These are phyloP conservation scores for Aelia acuminata DNA, from an alignment of 2,888 invertebrate species.

Conservation along the genomic window DNA sequence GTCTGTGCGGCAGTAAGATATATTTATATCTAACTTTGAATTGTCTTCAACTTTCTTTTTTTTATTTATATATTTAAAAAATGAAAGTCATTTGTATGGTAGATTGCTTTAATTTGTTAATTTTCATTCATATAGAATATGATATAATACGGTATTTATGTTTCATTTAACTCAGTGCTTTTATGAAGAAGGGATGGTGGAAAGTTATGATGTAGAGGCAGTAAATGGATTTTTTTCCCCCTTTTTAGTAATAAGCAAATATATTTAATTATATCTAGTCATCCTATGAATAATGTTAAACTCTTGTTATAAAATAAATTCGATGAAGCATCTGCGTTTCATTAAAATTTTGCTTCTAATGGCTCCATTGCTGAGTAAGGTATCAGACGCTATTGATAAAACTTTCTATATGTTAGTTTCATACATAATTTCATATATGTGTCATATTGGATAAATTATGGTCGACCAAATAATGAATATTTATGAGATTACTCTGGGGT, in stretches of 20 bases:
- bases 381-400: not conserved
- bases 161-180: not conserved
- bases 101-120: not conserved
- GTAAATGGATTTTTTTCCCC: not conserved
- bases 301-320: not conserved
- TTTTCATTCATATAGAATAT: not conserved
- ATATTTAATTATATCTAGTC: not conserved
- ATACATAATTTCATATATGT: too few species aligned
- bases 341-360: not conserved
- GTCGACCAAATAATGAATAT: too few species aligned
- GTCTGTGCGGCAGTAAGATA: slow-evolving; percentile 60
- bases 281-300: slow-evolving; percentile 4
- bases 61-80: not conserved
- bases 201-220: not conserved
- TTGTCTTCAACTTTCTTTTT: slow-evolving; percentile 19
- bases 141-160: not conserved
- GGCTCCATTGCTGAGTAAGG: not conserved
- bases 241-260: not conserved
- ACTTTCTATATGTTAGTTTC: too few species aligned
- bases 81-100: not conserved
- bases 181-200: not conserved
- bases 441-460: too few species aligned
- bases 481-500: too few species aligned
- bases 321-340: too few species aligned
- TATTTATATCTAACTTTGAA: slow-evolving; percentile 16